phyloP scores from a whole-genome alignment of 2,888 invertebrate species.

The Thera britannica region DNA sequence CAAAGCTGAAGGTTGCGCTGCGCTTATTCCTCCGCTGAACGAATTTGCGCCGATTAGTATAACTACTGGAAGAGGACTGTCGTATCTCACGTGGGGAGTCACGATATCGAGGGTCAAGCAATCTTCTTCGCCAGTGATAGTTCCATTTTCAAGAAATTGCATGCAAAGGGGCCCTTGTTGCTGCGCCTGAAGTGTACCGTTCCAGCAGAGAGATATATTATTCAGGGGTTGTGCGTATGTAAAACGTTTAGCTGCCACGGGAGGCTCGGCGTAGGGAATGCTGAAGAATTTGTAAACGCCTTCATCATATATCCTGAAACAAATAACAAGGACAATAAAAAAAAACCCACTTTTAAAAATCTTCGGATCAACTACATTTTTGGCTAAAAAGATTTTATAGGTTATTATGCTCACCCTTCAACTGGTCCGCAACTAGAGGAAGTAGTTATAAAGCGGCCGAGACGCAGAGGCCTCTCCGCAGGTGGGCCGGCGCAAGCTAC shows the following conservation, averaged over 20 bases:
- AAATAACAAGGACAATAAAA: conserved; percentile 16
- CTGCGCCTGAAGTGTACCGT: conserved; percentile 88
- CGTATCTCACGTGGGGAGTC: conserved; percentile 92
- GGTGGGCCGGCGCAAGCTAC: conserved; percentile 81
- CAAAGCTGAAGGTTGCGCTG: conserved; percentile 89
- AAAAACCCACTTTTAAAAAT: background rate
- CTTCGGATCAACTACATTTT: background rate
- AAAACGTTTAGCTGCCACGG: conserved; percentile 88
- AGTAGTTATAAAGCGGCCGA: conserved; percentile 89
- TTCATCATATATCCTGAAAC: conserved; percentile 88
- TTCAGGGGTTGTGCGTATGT: conserved; percentile 88
- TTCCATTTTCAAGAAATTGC: conserved; percentile 88
- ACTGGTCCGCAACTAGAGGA: conserved; percentile 91
- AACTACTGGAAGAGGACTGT: conserved; percentile 91
- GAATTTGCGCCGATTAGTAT: conserved; percentile 92
- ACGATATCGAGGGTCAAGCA: conserved; percentile 93
- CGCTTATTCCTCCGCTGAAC: conserved; percentile 91
- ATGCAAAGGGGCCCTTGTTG: conserved; percentile 88
- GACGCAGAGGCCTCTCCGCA: conserved; percentile 86
- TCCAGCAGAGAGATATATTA: conserved; percentile 91
- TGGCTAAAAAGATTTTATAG: no score
- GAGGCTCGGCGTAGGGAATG: conserved; percentile 92
- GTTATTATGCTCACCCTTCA: conserved; percentile 85
- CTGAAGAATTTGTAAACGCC: conserved; percentile 92
- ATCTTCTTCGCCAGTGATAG: conserved; percentile 89